phyloP scores from a whole-genome alignment of 2,888 invertebrate species.

The Deroplatys truncata region DNA sequence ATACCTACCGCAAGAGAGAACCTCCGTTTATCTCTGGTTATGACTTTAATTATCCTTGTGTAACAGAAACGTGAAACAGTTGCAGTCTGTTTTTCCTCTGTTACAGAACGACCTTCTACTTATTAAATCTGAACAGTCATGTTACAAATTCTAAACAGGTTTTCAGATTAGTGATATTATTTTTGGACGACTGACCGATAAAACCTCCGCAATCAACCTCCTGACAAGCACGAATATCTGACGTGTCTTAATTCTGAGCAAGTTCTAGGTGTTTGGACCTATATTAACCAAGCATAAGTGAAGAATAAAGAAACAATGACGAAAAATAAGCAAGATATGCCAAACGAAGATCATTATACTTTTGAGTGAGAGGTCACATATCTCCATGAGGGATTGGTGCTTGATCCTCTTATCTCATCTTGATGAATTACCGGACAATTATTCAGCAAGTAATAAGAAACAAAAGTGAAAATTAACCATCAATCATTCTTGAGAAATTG shows the following conservation, averaged over 20 bases:
- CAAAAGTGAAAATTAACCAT: neutral
- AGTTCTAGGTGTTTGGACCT: too few relatives aligned
- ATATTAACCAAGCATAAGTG: neutral
- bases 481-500: neutral
- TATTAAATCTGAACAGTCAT: neutral
- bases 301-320: neutral
- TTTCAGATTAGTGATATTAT: neutral
- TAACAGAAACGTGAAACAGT: too few relatives aligned
- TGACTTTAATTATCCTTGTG: too few relatives aligned
- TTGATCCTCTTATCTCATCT: neutral
- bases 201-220: neutral
- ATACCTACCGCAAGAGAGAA: too few relatives aligned
- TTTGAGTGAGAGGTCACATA: neutral
- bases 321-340: neutral
- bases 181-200: neutral
- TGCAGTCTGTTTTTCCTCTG: neutral
- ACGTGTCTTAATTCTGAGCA: neutral
- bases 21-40: too few relatives aligned
- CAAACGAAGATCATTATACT: neutral
- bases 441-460: neutral
- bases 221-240: neutral
- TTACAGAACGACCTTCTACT: neutral
- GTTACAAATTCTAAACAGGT: neutral
- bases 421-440: neutral
- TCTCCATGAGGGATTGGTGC: neutral